These are phyloP conservation scores for Drosophila longiperda DNA, from an alignment of 2,888 invertebrate genomes.

Conservation along the genomic window DNA sequence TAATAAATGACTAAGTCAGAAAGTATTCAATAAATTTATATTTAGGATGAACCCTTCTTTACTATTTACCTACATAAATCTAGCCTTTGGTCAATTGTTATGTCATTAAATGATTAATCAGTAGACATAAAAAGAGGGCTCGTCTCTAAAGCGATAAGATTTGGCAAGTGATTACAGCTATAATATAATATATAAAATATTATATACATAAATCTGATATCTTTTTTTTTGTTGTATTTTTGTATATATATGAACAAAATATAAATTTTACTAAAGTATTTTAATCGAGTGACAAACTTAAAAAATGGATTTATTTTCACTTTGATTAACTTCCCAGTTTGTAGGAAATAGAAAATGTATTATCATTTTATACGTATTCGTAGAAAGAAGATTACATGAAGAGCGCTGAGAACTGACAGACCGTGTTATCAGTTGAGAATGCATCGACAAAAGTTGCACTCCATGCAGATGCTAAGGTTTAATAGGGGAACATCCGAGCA, in stretches of 20 bases:
- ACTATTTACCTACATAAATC: not conserved
- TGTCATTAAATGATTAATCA: not conserved
- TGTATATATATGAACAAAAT: not conserved
- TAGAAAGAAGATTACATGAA: not conserved
- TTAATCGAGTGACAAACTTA: not conserved
- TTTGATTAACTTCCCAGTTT: not conserved
- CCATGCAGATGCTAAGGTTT: conserved; percentile 65
- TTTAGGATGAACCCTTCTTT: not conserved
- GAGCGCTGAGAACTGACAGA: conserved; percentile 10
- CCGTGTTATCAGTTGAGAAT: conserved; percentile 55
- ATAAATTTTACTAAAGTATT: not conserved
- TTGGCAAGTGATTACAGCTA: not conserved
- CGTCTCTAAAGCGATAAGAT: conserved; percentile 18
- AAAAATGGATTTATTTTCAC: not conserved
- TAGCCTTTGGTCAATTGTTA: not conserved
- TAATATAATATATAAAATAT: not conserved
- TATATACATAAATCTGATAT: not conserved
- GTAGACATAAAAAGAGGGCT: conserved; percentile 20
- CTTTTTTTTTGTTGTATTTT: not conserved
- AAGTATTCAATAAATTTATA: not conserved
- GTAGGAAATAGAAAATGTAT: not conserved
- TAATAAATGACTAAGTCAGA: not conserved
- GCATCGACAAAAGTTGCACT: conserved; percentile 58
- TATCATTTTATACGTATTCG: not conserved
- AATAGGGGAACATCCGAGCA: conserved; percentile 51